Base-by-base conservation (phyloP, 2,888 invertebrate genomes). In the Phalangium opilio region DNA sequence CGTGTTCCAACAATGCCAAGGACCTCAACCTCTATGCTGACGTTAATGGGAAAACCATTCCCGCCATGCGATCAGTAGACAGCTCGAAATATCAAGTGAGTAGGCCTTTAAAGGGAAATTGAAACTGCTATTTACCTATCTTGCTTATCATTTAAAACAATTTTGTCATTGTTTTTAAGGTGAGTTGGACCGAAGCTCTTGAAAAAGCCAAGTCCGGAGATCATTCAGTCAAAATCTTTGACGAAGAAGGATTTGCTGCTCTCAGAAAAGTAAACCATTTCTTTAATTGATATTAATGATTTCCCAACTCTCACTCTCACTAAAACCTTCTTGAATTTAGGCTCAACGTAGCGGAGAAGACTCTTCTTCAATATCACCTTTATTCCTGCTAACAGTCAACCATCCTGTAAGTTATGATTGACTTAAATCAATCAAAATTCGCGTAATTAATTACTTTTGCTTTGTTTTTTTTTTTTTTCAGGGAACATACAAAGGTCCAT, bases 101-200 rank as follows among this genome's bases (percentile, higher is more conserved):
- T 41, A 27, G n/a, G n/a, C n/a, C n/a, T n/a, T n/a, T n/a, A n/a
- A n/a, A n/a, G n/a, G n/a, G n/a, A n/a, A n/a, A n/a, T n/a, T n/a
- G n/a, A n/a, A n/a, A n/a, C n/a, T n/a, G n/a, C n/a, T n/a, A n/a
- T n/a, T n/a, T n/a, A n/a, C n/a, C n/a, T n/a, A n/a, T n/a, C 49
- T 15, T 15, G 34, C 11, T 19, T 43, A 18, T 43, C 2, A n/a
- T 14, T 27, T 27, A 27, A 27, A 27, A 15, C 2, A 50, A 34
- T 15, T 17, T 11, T 38, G 40, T 40, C 10, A 4, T 14, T 39
- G 44, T 44, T 47, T 56, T 55, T 1, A 64, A 90, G 83, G 81
- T 95, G 19, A 93, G 93, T 57, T 91, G 91, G 86, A 83, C 82
- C 10, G 86, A 89, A 63, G 91, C 91, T 53, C 76, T 81, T 20